A percentile compares a stretch with the other conserved stretches of the same genome.
These are phyloP conservation scores for Epistrophe eligans DNA, from an alignment of 2,888 invertebrate species.

Conservation along the genomic window DNA sequence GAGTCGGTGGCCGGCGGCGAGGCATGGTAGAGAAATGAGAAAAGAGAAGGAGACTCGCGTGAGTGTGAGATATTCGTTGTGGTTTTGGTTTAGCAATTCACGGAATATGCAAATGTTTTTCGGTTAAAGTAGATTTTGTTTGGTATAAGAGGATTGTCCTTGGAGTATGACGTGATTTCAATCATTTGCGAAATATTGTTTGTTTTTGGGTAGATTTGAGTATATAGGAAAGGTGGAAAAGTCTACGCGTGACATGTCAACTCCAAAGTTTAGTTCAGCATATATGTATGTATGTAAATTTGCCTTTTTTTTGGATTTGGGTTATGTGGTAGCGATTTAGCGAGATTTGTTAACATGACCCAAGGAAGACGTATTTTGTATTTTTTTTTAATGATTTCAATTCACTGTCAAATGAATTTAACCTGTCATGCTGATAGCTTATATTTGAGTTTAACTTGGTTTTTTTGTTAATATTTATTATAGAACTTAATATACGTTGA, in stretches of 20 bases:
- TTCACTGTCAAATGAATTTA: not conserved
- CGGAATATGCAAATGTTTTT: conserved; percentile 71
- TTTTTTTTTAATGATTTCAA: not conserved
- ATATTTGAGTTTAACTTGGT: too few species aligned
- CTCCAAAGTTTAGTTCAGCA: conserved; percentile 30
- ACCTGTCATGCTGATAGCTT: not conserved
- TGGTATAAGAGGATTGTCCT: conserved; percentile 17
- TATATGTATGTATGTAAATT: not conserved
- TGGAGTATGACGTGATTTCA: conserved; percentile 7
- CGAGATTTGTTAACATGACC: conserved; percentile 50
- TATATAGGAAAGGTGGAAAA: conserved; percentile 27
- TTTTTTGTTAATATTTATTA: too few species aligned
- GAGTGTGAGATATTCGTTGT: conserved; percentile 39
- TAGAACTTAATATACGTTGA: too few species aligned
- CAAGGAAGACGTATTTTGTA: not conserved
- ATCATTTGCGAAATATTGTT: conserved; percentile 14
- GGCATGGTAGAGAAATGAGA: not conserved
- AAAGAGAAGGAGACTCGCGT: not conserved
- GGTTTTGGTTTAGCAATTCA: conserved; percentile 40
- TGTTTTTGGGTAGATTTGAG: conserved; percentile 9
- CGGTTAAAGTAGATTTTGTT: conserved; percentile 55
- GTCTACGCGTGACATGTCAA: conserved; percentile 64
- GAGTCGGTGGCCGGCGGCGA: conserved; percentile 2
- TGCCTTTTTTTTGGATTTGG: conserved; percentile 34
- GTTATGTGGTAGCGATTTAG: conserved; percentile 40